Evolutionary conservation across 2,113 vertebrate species (phyloP).

Genomic region (Vulpes ferrilata): DNA sequence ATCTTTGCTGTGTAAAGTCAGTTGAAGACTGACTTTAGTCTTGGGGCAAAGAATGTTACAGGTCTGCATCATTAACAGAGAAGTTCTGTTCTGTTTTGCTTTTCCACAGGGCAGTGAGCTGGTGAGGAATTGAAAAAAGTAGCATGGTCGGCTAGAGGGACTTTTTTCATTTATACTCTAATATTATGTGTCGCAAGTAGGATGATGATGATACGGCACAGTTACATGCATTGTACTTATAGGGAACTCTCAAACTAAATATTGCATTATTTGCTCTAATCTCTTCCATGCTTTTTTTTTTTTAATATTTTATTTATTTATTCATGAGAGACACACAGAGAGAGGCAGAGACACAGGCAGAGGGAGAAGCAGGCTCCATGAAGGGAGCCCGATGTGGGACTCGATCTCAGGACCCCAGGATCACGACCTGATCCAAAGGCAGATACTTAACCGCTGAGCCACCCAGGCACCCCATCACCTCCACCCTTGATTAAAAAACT

Average conservation of each 20-base stretch:
- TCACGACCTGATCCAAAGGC: too few relatives aligned
- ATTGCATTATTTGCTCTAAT: too few relatives aligned
- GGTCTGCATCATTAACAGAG: background rate
- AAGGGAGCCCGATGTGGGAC: too few relatives aligned
- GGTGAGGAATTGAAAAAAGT: background rate
- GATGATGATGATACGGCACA: accelerated
- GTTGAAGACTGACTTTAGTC: background rate
- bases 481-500: background rate
- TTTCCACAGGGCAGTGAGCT: background rate
- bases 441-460: too few relatives aligned
- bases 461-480: too few relatives aligned
- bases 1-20: background rate
- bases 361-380: too few relatives aligned
- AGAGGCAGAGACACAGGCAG: too few relatives aligned
- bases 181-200: accelerated
- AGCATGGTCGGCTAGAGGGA: accelerated
- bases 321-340: too few relatives aligned
- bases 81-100: background rate
- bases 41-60: background rate
- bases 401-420: too few relatives aligned
- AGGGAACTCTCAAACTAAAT: background rate
- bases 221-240: accelerated
- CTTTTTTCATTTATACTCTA: accelerated
- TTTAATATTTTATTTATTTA: too few relatives aligned
- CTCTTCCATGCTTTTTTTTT: too few relatives aligned